Evolutionary conservation across 1,140 invertebrate species (phyloP), one percentile per base, ranked within the genome.

Genomic region (Drosophila lini): DNA sequence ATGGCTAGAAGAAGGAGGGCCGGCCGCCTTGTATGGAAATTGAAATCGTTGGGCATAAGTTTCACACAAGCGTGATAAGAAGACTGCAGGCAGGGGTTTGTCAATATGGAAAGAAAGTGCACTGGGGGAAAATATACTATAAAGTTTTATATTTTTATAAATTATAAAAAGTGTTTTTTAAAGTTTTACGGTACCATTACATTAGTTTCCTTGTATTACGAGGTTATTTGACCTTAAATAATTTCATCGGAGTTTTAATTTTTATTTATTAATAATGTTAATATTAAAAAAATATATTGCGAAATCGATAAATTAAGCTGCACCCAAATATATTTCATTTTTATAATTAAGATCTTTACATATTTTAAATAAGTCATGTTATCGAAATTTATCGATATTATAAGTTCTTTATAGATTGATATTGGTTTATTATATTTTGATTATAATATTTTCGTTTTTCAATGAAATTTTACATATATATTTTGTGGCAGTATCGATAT

Each of bases 1-100:
- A 42, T 58, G 40, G 45, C 41, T 25, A 16, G 9, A 7, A 15
- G 13, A 42, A 7, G n/a, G n/a, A 22, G 19, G 38, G 62, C 3
- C 3, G 9, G 28, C 15, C 31, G 36, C 34, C 22, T 48, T 63
- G 40, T 63, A 68, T 83, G 63, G 57, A 80, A 75, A 78, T 63
- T 67, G 65, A 81, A 75, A 79, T 85, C 61, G 59, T 78, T 86
- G 74, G 64, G 36, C 63, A 52, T 73, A 47, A 78, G 63, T 62
- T 74, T 50, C 57, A 53, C 34, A 69, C 53, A 76, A 77, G 71
- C 65, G 57, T 57, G 78, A 85, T 83, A 83, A 84, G 77, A 48
- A 59, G 65, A n/a, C 31, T 15, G 48, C n/a, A 52, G 10, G 34
- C 52, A 22, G 52, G 19, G 31, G 52, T 25, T 38, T 41, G 57